These are phyloP conservation scores for Eleginops maclovinus DNA, from an alignment of 2,113 vertebrate genomes.

Conservation along the genomic window DNA sequence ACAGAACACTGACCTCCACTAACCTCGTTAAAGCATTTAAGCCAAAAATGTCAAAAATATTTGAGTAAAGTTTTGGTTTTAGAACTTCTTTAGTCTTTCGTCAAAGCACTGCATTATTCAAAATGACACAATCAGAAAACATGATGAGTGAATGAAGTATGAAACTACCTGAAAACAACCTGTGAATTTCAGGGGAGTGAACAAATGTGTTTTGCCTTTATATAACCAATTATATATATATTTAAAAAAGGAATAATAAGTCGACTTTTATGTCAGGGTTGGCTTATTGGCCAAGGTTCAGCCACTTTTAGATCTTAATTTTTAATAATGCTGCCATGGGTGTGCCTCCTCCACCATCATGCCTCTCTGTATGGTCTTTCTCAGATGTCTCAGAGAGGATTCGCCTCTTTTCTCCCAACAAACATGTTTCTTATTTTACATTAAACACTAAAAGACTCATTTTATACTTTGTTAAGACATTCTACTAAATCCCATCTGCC, in stretches of 20 bases:
- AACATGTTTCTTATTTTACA: neutral
- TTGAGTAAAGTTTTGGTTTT: neutral
- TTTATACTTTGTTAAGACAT: neutral
- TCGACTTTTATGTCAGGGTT: too few species aligned
- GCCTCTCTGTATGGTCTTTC: too few species aligned
- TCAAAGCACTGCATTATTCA: neutral
- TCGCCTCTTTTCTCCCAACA: neutral
- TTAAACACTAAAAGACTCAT: neutral
- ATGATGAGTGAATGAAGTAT: neutral
- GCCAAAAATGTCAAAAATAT: neutral
- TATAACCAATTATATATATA: too few species aligned
- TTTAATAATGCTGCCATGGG: too few species aligned
- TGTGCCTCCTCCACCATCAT: too few species aligned
- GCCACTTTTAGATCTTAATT: too few species aligned
- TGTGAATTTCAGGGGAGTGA: neutral
- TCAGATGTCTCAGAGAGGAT: neutral
- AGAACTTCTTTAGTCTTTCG: neutral
- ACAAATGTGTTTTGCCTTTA: neutral
- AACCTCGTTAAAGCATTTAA: neutral
- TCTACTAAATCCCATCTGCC: neutral
- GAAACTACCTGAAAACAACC: neutral
- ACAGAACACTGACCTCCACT: neutral
- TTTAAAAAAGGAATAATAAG: too few species aligned
- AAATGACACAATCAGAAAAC: neutral
- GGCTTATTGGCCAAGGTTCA: too few species aligned